Conservation (phyloP, 2,113 vertebrate genomes). For the Labrus mixtus region DNA sequence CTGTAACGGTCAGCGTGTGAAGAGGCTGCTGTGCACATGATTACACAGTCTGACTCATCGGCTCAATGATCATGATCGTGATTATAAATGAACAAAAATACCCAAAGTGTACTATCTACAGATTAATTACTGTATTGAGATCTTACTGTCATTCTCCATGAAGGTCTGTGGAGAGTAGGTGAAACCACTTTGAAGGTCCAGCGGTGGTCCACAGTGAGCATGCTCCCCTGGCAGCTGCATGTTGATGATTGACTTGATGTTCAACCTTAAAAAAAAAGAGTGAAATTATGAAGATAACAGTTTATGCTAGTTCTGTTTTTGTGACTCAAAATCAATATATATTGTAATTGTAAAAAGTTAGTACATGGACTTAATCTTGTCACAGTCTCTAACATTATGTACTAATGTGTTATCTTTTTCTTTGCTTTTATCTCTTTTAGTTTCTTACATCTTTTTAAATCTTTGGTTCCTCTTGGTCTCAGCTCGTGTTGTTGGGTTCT, state of each 20-base stretch:
- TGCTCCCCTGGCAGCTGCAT: slow-evolving; percentile 87
- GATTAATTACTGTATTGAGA: not conserved
- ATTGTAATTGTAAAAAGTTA: not conserved
- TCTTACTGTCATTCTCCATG: slow-evolving; percentile 87
- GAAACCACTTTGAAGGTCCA: slow-evolving; percentile 84
- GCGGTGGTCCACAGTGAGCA: slow-evolving; percentile 83
- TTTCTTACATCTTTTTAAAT: too few relatives aligned
- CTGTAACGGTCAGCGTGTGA: too few relatives aligned
- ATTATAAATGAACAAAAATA: not conserved
- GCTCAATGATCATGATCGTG: too few relatives aligned
- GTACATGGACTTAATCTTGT: not conserved
- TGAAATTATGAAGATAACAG: not conserved
- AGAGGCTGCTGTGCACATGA: too few relatives aligned
- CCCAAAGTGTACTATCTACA: not conserved
- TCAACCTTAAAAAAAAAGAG: slow-evolving; percentile 73
- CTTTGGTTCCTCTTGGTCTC: too few relatives aligned
- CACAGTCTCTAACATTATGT: too few relatives aligned
- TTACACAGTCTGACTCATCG: too few relatives aligned
- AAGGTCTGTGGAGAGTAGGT: slow-evolving; percentile 86
- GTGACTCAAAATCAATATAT: not conserved
- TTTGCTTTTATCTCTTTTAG: too few relatives aligned
- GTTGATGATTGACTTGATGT: slow-evolving; percentile 86
- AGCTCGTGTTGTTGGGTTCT: too few relatives aligned
- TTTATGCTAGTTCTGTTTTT: not conserved
- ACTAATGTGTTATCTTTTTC: too few relatives aligned